Base-by-base conservation (phyloP, 1,140 invertebrate species). In the Neodiprion fabricii region DNA sequence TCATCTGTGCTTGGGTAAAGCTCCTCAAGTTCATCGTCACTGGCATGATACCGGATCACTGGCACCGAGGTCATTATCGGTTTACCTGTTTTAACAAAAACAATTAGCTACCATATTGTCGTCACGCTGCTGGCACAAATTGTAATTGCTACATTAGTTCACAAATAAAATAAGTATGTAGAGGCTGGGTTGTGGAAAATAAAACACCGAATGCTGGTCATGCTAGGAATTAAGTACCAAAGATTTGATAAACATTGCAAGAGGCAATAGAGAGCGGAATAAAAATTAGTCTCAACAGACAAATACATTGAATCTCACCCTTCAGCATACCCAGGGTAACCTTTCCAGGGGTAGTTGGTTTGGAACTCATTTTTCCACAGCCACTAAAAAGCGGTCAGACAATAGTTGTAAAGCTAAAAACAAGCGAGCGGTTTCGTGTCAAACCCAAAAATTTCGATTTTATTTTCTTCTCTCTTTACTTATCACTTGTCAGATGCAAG, bases 21-120 rank as follows among this genome's bases (percentile, higher is more conserved):
- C 82, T 93, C 92, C 78, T 94, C 92, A 72, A 94, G 82, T 84
- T 93, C 91, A 78, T 94, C 92, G 79, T 92, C 92, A 78, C 91
- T 93, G 48, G 92, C 91, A 88, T 93, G 92, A 80, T 93, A 94
- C 82, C 91, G 91, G 78, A 94, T 92, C 14, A 91, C 88, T 69
- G 91, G 91, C 74, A 91, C 89, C 23, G 92, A 92, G 69, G 92
- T 90, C 61, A 91, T 91, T 47, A 92, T 90, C 67, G 91, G 86
- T 89, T 93, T 93, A 79, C 92, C 93, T 94, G 80, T 48, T 82
- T 86, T 85, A 73, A 76, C 80, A 78, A 75, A 78, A 17, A 77
- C 76, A 21, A 71, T 69, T 70, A 65, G 61, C 9, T 40, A 12
- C n/a, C 11, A 11, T 14, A 72, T 14, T 4, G 47, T n/a, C 12